Evolutionary conservation across 2,888 invertebrate species (phyloP).

Genomic region (Baccha elongata): DNA sequence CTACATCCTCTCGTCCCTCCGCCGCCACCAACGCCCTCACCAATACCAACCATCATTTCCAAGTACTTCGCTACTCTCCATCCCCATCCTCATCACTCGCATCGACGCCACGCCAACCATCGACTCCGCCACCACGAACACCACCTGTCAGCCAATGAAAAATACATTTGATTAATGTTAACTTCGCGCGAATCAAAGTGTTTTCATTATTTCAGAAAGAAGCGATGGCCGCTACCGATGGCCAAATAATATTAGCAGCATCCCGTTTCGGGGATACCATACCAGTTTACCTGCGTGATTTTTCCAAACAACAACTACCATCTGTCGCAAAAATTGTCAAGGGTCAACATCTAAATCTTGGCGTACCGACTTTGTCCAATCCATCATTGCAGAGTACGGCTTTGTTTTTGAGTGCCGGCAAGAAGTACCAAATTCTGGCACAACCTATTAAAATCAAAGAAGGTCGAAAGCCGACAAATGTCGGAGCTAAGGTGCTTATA

Average conservation of each 20-base stretch:
- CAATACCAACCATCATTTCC: constrained; percentile 22
- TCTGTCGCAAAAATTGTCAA: constrained; percentile 95
- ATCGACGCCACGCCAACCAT: constrained; percentile 55
- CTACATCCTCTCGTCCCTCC: constrained; percentile 65
- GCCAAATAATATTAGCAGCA: constrained; percentile 94
- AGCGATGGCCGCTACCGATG: constrained; percentile 93
- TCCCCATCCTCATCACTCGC: constrained; percentile 49
- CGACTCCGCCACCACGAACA: constrained; percentile 42
- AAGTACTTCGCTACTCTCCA: constrained; percentile 20
- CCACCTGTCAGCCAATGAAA: constrained; percentile 79
- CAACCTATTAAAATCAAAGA: constrained; percentile 96
- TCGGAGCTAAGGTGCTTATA: constrained; percentile 91
- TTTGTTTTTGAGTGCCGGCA: constrained; percentile 92
- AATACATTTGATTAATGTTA: constrained; percentile 82
- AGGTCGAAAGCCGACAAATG: constrained; percentile 90
- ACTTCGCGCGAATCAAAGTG: constrained; percentile 82
- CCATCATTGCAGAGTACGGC: constrained; percentile 94
- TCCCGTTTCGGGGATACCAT: constrained; percentile 84
- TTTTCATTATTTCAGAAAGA: constrained; percentile 82
- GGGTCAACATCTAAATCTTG: constrained; percentile 95
- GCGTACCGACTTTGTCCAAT: constrained; percentile 93
- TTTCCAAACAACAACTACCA: constrained; percentile 89
- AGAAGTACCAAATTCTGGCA: constrained; percentile 92
- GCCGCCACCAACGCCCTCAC: constrained; percentile 22
- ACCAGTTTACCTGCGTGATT: constrained; percentile 83